Evolutionary conservation across 2,113 vertebrate genomes (phyloP).

Genomic region (Pachycephala philippinensis): DNA sequence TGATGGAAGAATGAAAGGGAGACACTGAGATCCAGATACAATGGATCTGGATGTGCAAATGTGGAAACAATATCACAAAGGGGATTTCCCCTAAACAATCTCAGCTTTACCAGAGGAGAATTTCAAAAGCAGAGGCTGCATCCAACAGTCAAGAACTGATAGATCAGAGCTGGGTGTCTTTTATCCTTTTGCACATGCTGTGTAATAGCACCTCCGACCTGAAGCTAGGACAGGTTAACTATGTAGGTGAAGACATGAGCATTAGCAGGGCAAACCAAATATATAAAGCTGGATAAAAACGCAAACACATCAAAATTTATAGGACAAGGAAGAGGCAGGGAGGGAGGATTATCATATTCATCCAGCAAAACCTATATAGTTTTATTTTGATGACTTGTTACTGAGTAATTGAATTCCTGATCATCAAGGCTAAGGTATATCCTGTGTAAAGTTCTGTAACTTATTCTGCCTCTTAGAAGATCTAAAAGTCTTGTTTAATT

Average conservation of each 20-base stretch:
- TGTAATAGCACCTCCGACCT: background rate
- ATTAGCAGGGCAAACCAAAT: background rate
- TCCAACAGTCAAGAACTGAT: background rate
- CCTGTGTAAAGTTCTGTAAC: background rate
- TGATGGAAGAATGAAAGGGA: background rate
- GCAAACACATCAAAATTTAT: background rate
- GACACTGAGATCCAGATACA: background rate
- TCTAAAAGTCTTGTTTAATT: background rate
- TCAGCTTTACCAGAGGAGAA: background rate
- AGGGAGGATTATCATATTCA: background rate
- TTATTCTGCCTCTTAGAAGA: background rate
- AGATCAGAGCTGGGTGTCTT: background rate
- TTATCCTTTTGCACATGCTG: background rate
- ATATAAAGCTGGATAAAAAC: background rate
- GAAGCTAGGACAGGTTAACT: background rate
- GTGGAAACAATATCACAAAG: background rate
- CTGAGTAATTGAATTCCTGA: background rate
- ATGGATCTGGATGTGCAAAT: too few relatives aligned
- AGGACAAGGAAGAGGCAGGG: background rate
- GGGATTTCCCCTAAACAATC: fast-evolving
- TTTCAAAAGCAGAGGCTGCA: background rate
- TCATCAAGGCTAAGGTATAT: background rate
- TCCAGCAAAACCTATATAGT: background rate
- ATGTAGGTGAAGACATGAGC: background rate
- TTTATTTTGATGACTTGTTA: background rate